Conservation (phyloP, 2,797 vertebrate species). For the Poeciliopsis gracilis region DNA sequence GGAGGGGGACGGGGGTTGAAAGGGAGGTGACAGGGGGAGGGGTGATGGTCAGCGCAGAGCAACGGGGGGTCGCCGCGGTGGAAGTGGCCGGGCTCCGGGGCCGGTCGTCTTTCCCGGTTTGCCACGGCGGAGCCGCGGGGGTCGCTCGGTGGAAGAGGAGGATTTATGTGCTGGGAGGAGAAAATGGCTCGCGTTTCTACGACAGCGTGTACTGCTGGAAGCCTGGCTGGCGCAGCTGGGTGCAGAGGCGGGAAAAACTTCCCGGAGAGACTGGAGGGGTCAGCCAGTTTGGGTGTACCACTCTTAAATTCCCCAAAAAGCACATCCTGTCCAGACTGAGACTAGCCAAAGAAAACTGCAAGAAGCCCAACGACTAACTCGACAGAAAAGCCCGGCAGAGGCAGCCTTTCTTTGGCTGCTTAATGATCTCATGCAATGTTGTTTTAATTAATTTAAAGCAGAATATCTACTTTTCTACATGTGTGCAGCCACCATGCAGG, state of each 20-base stretch:
- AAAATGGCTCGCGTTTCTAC: constrained; percentile 83
- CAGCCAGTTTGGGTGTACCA: constrained; percentile 87
- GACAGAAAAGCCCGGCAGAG: neutral
- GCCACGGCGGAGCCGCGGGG: constrained; percentile 80
- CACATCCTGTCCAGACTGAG: constrained; percentile 81
- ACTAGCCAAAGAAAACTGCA: constrained; percentile 78
- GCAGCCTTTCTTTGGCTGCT: neutral
- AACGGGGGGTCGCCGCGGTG: constrained; percentile 62
- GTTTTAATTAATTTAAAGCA: constrained; percentile 25
- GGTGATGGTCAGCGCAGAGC: constrained; percentile 61
- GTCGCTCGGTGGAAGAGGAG: constrained; percentile 86
- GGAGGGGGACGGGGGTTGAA: constrained; percentile 75
- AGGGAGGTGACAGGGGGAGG: constrained; percentile 68
- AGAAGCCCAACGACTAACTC: constrained; percentile 57
- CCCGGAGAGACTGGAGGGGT: constrained; percentile 84
- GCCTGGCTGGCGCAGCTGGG: constrained; percentile 85
- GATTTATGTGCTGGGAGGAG: constrained; percentile 86
- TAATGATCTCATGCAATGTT: constrained; percentile 23
- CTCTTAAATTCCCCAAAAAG: constrained; percentile 86
- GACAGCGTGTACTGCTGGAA: constrained; percentile 89
- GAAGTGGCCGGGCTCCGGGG: constrained; percentile 80
- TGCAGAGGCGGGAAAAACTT: constrained; percentile 83
- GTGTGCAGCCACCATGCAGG: constrained; percentile 36
- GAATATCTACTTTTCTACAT: constrained; percentile 34
- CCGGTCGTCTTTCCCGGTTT: constrained; percentile 83